A percentile compares a stretch with the other conserved stretches of the same genome.
Evolutionary conservation across 30 jellyfish, hydroid and myxozoan genomes (phyloP).

Genomic region (Rhopilema esculentum): DNA sequence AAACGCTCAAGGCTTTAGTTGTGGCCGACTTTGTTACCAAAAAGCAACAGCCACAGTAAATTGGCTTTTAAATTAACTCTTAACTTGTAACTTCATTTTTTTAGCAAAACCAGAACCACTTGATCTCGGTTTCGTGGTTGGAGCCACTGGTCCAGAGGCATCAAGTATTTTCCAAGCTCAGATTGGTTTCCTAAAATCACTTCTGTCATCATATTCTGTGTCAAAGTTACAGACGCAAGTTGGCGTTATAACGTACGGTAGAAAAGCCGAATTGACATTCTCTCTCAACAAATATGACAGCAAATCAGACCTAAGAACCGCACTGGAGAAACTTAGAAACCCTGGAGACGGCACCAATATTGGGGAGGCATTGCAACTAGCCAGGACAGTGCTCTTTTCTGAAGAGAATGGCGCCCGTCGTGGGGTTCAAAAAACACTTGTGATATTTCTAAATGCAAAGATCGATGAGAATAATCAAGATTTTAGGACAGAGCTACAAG

Average conservation of each 20-base stretch:
- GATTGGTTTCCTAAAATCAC: conserved; percentile 33
- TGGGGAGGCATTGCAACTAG: conserved; percentile 85
- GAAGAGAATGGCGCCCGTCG: conserved; percentile 89
- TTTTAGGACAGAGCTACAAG: conserved; percentile 78
- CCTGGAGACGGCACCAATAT: conserved; percentile 50
- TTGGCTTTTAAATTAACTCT: too few relatives aligned
- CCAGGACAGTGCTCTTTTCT: conserved; percentile 86
- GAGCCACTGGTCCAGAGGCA: conserved; percentile 75
- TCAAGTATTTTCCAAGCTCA: conserved; percentile 35
- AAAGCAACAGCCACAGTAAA: too few relatives aligned
- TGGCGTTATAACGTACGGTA: conserved; percentile 79
- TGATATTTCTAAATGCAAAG: conserved; percentile 64
- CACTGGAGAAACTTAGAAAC: neutral
- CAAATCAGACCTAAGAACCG: conserved; percentile 19
- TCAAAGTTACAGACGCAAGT: conserved; percentile 60
- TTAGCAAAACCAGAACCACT: conserved; percentile 66
- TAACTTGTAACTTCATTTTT: too few relatives aligned
- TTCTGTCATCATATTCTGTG: conserved; percentile 73
- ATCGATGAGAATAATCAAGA: conserved; percentile 45
- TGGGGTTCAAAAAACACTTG: conserved; percentile 77
- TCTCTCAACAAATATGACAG: conserved; percentile 37
- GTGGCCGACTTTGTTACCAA: too few relatives aligned
- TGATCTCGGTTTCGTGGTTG: conserved; percentile 82
- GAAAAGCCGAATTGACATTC: conserved; percentile 54
- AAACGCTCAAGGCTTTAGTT: too few relatives aligned